Evolutionary conservation across 1,140 invertebrate species (phyloP).

Genomic region (Papilio helenus): DNA sequence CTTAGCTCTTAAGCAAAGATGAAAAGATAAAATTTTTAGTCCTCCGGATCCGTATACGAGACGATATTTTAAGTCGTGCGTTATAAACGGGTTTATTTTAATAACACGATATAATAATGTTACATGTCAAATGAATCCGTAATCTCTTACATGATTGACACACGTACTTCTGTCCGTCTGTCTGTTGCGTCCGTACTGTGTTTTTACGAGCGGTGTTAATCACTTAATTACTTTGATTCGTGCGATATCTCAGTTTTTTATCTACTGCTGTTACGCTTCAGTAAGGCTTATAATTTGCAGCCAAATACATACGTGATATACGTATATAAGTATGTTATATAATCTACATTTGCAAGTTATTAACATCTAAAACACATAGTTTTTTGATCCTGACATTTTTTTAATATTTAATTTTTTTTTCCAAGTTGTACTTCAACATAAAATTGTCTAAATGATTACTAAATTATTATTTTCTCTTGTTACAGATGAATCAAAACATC

Average conservation of each 20-base stretch:
- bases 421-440: not conserved
- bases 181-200: constrained; percentile 33
- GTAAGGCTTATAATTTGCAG: constrained; percentile 16
- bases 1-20: constrained; percentile 30
- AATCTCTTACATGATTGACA: constrained; percentile 36
- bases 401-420: not conserved
- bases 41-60: constrained; percentile 24
- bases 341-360: not conserved
- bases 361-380: not conserved
- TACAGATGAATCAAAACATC: constrained; percentile 36
- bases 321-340: not conserved
- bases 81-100: constrained; percentile 36
- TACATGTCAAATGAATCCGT: constrained; percentile 39
- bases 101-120: constrained; percentile 40
- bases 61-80: constrained; percentile 32
- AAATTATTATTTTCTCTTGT: constrained; percentile 15
- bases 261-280: constrained; percentile 34
- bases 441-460: not conserved
- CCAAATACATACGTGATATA: not conserved
- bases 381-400: not conserved
- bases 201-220: constrained; percentile 39
- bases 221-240: constrained; percentile 41
- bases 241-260: constrained; percentile 38
- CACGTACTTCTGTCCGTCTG: constrained; percentile 36
- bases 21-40: constrained; percentile 35